Base-by-base conservation (phyloP, 2,797 vertebrate genomes). In the Sebastes nivosus region DNA sequence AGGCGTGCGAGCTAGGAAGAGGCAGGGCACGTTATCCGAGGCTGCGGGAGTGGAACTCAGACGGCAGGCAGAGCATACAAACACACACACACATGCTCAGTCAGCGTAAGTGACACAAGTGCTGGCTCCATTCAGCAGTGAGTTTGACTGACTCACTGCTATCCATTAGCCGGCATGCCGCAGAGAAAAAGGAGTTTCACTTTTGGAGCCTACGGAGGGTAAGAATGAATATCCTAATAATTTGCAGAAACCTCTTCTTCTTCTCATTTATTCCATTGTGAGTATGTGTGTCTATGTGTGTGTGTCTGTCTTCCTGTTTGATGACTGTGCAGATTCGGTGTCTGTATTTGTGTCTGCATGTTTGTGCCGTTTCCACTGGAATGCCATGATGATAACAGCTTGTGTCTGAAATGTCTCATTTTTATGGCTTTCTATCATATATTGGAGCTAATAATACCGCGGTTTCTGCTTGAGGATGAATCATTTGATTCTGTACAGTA, bases 161-260 rank as follows among this genome's bases (percentile, higher is more conserved):
- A 67, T 88, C 87, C 88, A 72, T 92, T 86, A 85, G 89, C 92
- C 87, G 74, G 78, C 77, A 96, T 96, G 96, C 94, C 96, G 87
- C 96, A 96, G 88, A 95, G 96, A 86, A 96, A 96, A 88, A 95
- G 96, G 94, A 96, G 96, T 95, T 96, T 96, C 93, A 96, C 96
- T 91, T 96, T 96, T 91, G 96, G 96, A 94, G 96, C 96, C 22
- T 96, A 96, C 57, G 96, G 96, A 91, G 96, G 96, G 96, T 96
- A 95, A 96, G 96, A 90, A 75, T 75, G 71, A 76, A 81, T 18
- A 63, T 84, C 32, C 24, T 88, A 58, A 67, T 80, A 6, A 84
- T 83, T 71, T 73, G 20, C 10, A 75, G 64, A 74, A 77, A 75
- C 70, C 50, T 82, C 29, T 66, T 59, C 18, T 12, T 82, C 7